phyloP scores from a whole-genome alignment of 2,113 vertebrate genomes.

The Xiphophorus hellerii region DNA sequence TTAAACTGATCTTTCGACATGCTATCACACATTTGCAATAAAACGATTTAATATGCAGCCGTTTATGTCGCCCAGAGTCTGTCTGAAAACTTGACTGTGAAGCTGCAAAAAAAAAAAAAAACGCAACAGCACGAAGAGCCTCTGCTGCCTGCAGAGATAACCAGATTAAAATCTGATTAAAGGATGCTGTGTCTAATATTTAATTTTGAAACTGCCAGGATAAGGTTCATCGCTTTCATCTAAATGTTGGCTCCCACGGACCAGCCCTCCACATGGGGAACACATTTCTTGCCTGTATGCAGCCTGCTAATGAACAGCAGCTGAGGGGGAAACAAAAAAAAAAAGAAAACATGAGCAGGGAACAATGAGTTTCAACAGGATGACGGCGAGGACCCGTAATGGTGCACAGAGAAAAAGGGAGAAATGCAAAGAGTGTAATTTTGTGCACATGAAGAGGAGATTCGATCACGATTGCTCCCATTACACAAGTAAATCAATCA shows the following conservation, averaged over 20 bases:
- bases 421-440: slow-evolving; percentile 38
- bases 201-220: slow-evolving; percentile 60
- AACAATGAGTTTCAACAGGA: slow-evolving; percentile 66
- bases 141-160: slow-evolving; percentile 42
- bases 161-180: slow-evolving; percentile 69
- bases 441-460: slow-evolving; percentile 61
- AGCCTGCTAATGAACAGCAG: slow-evolving; percentile 66
- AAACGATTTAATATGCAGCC: background rate
- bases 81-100: slow-evolving; percentile 31
- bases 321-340: slow-evolving; percentile 46
- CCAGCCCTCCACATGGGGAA: slow-evolving; percentile 61
- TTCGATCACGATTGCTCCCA: slow-evolving; percentile 65
- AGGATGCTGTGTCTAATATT: slow-evolving; percentile 57
- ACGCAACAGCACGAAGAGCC: slow-evolving; percentile 36
- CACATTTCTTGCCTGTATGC: slow-evolving; percentile 59
- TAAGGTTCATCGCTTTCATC: slow-evolving; percentile 65
- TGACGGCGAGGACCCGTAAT: slow-evolving; percentile 22
- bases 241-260: slow-evolving; percentile 58
- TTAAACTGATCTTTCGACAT: slow-evolving; percentile 6
- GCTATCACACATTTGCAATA: slow-evolving; percentile 4
- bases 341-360: slow-evolving; percentile 29
- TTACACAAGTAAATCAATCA: slow-evolving; percentile 68
- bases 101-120: slow-evolving; percentile 43
- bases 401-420: background rate
- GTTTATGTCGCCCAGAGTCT: slow-evolving; percentile 13